A percentile compares a stretch with the other conserved stretches of the same genome.
phyloP scores from a whole-genome alignment of 2,888 invertebrate species.

The Crioceris asparagi region DNA sequence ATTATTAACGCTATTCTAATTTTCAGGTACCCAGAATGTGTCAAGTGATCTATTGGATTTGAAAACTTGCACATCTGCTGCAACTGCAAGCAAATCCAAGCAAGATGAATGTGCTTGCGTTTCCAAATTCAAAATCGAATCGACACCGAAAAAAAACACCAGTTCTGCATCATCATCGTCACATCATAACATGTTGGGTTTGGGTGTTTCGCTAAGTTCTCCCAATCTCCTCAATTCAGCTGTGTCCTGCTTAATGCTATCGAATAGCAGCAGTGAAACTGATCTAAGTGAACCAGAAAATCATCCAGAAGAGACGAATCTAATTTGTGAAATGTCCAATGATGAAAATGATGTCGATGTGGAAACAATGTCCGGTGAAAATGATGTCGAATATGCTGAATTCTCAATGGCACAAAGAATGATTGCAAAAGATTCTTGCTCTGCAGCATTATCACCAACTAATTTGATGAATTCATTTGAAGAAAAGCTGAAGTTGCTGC shows the following conservation, averaged over 20 bases:
- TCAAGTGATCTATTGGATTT: constrained; percentile 4
- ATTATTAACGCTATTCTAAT: no score
- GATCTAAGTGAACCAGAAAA: constrained; percentile 53
- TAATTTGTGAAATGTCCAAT: constrained; percentile 53
- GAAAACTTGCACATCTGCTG: no score
- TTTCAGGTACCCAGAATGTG: no score
- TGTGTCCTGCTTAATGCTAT: constrained; percentile 34
- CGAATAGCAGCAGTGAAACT: constrained; percentile 35
- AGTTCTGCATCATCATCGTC: no score
- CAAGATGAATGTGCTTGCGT: constrained; percentile 19
- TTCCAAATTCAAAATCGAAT: constrained; percentile 16
- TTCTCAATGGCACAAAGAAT: constrained; percentile 42
- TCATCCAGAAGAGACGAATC: constrained; percentile 38
- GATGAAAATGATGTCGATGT: constrained; percentile 83
- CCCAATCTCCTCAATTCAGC: constrained; percentile 36
- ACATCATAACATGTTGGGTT: constrained; percentile 27
- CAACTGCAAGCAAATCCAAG: constrained; percentile 10
- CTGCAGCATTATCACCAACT: constrained; percentile 22
- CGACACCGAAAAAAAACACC: constrained; percentile 9
- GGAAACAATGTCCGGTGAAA: constrained; percentile 75
- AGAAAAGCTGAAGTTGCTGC: constrained; percentile 42
- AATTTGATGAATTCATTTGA: constrained; percentile 30
- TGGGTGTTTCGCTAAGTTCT: constrained; percentile 35
- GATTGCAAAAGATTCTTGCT: constrained; percentile 25
- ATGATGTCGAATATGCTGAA: constrained; percentile 56